Conservation (phyloP, 2,113 vertebrate genomes). For the Nothobranchius furzeri region DNA sequence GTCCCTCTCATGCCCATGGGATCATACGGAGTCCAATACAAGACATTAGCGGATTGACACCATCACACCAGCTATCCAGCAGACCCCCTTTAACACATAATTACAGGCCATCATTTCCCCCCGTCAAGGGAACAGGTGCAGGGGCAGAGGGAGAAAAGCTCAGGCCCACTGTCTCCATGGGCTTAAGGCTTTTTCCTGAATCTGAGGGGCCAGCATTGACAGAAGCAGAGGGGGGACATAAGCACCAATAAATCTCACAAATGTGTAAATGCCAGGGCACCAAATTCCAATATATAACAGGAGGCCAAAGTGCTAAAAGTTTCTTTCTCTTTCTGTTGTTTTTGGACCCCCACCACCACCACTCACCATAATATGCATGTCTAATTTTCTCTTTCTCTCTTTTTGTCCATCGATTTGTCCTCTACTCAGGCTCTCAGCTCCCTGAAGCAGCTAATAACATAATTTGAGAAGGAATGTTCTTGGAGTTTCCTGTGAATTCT, state of each 20-base stretch:
- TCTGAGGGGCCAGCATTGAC: constrained; percentile 66
- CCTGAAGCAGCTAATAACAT: constrained; percentile 91
- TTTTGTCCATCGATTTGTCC: constrained; percentile 14
- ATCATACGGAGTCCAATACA: constrained; percentile 57
- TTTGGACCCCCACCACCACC: constrained; percentile 56
- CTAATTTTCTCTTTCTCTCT: constrained; percentile 35
- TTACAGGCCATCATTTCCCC: constrained; percentile 72
- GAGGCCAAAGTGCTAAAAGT: constrained; percentile 71
- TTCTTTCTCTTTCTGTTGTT: constrained; percentile 76
- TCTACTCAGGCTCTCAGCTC: constrained; percentile 37
- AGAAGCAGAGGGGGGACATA: constrained; percentile 58
- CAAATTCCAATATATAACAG: constrained; percentile 73
- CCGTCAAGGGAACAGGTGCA: constrained; percentile 76
- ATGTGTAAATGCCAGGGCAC: constrained; percentile 76
- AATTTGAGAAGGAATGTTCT: constrained; percentile 97
- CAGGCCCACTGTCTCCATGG: constrained; percentile 72
- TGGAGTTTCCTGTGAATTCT: constrained; percentile 97
- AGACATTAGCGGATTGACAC: constrained; percentile 78
- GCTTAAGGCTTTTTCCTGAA: constrained; percentile 76
- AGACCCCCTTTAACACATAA: constrained; percentile 77
- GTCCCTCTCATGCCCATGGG: constrained; percentile 33
- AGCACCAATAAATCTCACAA: constrained; percentile 76
- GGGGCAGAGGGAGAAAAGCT: constrained; percentile 58
- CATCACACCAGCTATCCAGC: constrained; percentile 68
- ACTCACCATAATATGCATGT: constrained; percentile 26